These are phyloP conservation scores for Drosophila watanabei DNA, from an alignment of 1,140 invertebrate species.

Conservation along the genomic window DNA sequence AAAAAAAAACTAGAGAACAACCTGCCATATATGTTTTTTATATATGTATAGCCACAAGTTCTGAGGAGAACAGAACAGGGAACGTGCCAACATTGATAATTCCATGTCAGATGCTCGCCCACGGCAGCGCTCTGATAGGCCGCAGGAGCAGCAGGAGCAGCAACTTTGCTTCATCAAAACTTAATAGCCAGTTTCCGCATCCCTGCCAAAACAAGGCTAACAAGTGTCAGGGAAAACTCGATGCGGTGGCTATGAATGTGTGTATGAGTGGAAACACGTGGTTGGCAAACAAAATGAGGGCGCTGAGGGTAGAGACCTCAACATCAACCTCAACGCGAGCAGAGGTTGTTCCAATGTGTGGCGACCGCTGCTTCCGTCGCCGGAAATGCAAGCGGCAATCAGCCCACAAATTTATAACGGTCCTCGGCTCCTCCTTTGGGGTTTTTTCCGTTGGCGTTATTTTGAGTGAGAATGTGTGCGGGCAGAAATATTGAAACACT, in stretches of 20 bases:
- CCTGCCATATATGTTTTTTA: too few species aligned
- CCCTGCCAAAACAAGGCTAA: slow-evolving; percentile 58
- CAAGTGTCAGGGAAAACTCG: slow-evolving; percentile 64
- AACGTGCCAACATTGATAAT: slow-evolving; percentile 72
- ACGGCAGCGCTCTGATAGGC: slow-evolving; percentile 26
- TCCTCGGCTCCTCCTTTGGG: slow-evolving; percentile 8
- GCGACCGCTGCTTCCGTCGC: slow-evolving; percentile 34
- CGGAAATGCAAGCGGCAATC: slow-evolving; percentile 77
- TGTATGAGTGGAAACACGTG: slow-evolving; percentile 30
- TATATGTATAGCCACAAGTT: too few species aligned
- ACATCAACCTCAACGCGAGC: slow-evolving; percentile 16
- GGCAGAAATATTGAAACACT: slow-evolving; percentile 5
- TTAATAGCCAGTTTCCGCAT: slow-evolving; percentile 75
- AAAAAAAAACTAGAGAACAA: slow-evolving; percentile 4
- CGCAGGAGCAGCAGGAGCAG: slow-evolving; percentile 21
- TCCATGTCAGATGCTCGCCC: slow-evolving; percentile 35
- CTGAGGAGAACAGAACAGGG: slow-evolving; percentile 29
- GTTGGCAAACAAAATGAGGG: slow-evolving; percentile 57
- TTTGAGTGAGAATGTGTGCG: not conserved
- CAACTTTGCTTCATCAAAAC: slow-evolving; percentile 72
- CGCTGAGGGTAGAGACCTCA: slow-evolving; percentile 16
- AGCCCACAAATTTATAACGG: slow-evolving; percentile 66
- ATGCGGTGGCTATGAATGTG: slow-evolving; percentile 10
- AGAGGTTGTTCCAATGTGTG: slow-evolving; percentile 12
- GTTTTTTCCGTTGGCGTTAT: not conserved